Percentiles rank a stretch among this genome's conserved stretches.
Conservation (phyloP, 2,888 invertebrate genomes). For the Pseudoips prasinana region DNA sequence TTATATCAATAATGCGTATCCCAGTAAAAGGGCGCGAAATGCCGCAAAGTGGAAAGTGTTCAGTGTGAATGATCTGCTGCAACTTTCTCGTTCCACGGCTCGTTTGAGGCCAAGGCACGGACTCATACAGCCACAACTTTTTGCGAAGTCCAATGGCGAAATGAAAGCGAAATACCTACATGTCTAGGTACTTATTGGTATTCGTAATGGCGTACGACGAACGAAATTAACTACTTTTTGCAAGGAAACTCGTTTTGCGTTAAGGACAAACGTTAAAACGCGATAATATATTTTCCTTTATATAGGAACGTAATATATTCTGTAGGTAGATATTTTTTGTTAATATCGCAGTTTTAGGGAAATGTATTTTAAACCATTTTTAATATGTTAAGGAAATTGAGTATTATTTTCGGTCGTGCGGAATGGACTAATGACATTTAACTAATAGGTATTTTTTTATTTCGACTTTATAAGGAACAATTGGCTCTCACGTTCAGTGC, state of each 20-base stretch:
- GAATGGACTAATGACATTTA: too few relatives aligned
- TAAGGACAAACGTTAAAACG: not conserved
- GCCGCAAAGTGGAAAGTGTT: constrained; percentile 20
- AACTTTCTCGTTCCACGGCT: constrained; percentile 42
- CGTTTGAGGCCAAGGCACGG: constrained; percentile 39
- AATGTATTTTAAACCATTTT: too few relatives aligned
- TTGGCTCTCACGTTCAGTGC: too few relatives aligned
- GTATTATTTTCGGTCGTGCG: too few relatives aligned
- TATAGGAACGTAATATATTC: too few relatives aligned
- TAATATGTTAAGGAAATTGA: too few relatives aligned
- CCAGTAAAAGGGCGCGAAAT: not conserved
- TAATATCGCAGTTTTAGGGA: too few relatives aligned
- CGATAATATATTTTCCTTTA: too few relatives aligned
- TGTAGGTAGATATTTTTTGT: too few relatives aligned
- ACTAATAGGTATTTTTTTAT: too few relatives aligned
- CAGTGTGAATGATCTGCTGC: constrained; percentile 17
- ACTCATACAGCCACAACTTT: constrained; percentile 31
- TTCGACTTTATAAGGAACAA: too few relatives aligned
- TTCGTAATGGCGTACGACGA: constrained; percentile 13
- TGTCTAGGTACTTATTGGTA: constrained; percentile 21
- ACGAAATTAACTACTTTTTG: constrained; percentile 16
- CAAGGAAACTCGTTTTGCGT: constrained; percentile 11
- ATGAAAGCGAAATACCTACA: constrained; percentile 43
- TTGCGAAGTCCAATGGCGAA: constrained; percentile 29
- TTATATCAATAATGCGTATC: too few relatives aligned